A percentile compares a stretch with the other conserved stretches of the same genome.
These are phyloP conservation scores for Trogon surrucura DNA, from an alignment of 2,113 vertebrate species.

Conservation along the genomic window DNA sequence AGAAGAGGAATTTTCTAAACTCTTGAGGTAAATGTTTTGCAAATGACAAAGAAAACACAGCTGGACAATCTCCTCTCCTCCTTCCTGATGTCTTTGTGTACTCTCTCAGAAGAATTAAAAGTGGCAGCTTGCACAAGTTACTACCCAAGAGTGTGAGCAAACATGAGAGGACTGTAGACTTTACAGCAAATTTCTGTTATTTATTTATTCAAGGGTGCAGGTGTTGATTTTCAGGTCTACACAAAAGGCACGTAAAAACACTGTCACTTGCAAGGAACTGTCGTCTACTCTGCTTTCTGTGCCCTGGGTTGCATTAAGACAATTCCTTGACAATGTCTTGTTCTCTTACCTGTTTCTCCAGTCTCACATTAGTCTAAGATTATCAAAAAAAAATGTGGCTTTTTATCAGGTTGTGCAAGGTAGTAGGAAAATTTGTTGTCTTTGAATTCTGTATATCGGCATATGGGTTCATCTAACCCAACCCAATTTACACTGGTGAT, in stretches of 20 bases:
- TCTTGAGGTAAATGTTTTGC: not conserved
- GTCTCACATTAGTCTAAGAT: not conserved
- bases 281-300: not conserved
- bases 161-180: not conserved
- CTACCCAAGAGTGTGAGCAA: not conserved
- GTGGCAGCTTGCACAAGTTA: not conserved
- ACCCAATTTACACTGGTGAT: no score
- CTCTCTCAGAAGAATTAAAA: accelerated
- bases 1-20: not conserved
- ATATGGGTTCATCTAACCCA: no score
- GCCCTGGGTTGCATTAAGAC: not conserved
- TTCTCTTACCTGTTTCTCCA: not conserved
- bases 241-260: not conserved
- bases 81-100: not conserved
- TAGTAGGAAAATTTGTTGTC: no score
- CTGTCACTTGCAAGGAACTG: not conserved
- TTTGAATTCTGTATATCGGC: no score
- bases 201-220: not conserved
- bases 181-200: not conserved
- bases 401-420: no score
- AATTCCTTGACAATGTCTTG: not conserved
- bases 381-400: not conserved
- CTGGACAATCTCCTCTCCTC: not conserved
- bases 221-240: not conserved
- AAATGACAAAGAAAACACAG: not conserved